phyloP scores from a whole-genome alignment of 2,113 vertebrate genomes.

The Ciconia boyciana region DNA sequence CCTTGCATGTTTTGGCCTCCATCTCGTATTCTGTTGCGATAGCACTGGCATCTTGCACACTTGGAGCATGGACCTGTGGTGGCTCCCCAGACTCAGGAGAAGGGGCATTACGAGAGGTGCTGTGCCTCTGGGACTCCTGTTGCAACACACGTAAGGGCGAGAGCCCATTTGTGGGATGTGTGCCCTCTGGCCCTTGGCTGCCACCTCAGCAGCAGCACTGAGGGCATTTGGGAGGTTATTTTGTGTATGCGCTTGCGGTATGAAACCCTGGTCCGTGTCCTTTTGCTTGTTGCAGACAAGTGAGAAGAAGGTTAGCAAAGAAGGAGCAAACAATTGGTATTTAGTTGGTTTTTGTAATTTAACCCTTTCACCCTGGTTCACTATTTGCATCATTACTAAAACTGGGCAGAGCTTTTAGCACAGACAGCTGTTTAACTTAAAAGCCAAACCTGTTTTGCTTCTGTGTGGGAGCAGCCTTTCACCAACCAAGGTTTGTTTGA shows the following conservation, averaged over 20 bases:
- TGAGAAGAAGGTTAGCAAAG: not conserved
- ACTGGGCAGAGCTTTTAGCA: not conserved
- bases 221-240: not conserved
- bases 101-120: not conserved
- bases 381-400: not conserved
- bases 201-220: not conserved
- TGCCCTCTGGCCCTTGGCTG: too few relatives aligned
- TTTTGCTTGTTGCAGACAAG: not conserved
- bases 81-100: not conserved
- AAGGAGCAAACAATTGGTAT: not conserved
- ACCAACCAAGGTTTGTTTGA: not conserved
- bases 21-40: not conserved
- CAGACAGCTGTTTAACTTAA: not conserved
- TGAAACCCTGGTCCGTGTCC: not conserved
- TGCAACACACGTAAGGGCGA: fast-evolving
- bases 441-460: not conserved
- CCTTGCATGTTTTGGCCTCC: not conserved
- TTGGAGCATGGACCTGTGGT: not conserved
- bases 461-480: not conserved
- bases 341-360: not conserved
- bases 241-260: not conserved
- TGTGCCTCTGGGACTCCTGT: not conserved
- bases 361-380: not conserved
- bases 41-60: not conserved
- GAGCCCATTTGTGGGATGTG: fast-evolving